Base-by-base conservation (phyloP, 2,113 vertebrate species). In the Phaethon lepturus region DNA sequence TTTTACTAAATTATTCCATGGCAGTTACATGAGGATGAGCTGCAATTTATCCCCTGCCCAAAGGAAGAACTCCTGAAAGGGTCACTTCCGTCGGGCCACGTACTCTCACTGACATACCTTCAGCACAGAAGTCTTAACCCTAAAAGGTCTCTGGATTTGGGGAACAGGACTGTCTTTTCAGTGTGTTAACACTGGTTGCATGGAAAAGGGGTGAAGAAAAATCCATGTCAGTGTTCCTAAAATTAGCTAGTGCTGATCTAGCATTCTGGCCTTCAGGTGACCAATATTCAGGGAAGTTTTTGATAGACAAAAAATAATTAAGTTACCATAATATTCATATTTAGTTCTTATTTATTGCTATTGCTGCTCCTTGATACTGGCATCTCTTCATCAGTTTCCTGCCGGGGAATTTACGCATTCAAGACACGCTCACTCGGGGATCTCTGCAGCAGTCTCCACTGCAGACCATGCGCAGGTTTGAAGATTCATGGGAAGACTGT, bases 261-360 rank as follows among this genome's bases (percentile, higher is more conserved):
- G 45, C 13, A 42, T 55, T 77, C 38, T n/a, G 68, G 33, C 15
- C 22, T 68, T 55, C 2, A 1, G 2, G 0, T 1, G 2, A 33
- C 16, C 13, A 28, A 17, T 3, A n/a, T 7, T 60, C 9, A 75
- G 25, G 23, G 13, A 64, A 74, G 16, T 9, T 82, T 78, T 20
- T 35, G 16, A 83, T 42, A 29, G 19, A 67, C 22, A 78, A 66
- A 69, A n/a, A 58, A 16, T 2, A 66, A 68, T 38, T 17, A 56
- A 56, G 6, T 53, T 31, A 25, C 1, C 25, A 17, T 67, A 45
- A 3, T 8, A 26, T 44, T 71, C 18, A 6, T 33, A 80, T 86
- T 84, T 14, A 80, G 55, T 35, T 9, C 22, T 8, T 11, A 66
- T 69, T 80, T 81, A 33, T 28, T 74, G 17, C 29, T 77, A 16